Evolutionary conservation across 2,113 vertebrate species (phyloP).

Genomic region (Bubo blakistoni): DNA sequence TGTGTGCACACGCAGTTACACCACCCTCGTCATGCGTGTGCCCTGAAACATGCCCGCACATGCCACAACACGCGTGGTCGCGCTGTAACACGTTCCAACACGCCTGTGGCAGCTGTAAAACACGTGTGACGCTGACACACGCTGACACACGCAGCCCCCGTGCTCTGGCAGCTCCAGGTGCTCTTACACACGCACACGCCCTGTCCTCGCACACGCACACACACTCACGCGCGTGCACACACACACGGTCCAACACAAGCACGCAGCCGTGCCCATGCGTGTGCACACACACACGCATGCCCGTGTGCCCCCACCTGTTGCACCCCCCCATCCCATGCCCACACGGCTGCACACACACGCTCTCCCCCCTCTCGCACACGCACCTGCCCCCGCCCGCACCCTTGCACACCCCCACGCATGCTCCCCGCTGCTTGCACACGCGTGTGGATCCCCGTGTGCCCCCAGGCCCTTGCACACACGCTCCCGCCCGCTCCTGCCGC

Average conservation of each 20-base stretch:
- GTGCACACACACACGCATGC: background rate
- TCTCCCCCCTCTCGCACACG: no score
- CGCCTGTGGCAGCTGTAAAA: background rate
- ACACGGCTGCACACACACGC: no score
- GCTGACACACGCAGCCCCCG: fast-evolving
- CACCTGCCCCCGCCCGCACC: no score
- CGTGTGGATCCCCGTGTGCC: background rate
- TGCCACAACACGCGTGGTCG: fast-evolving
- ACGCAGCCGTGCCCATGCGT: background rate
- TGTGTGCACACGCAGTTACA: fast-evolving
- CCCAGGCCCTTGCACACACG: background rate
- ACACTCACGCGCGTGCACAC: no score
- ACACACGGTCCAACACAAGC: background rate
- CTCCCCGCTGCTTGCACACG: background rate
- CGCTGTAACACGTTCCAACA: background rate
- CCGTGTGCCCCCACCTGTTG: background rate
- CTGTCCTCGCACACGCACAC: no score
- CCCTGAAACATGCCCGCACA: background rate
- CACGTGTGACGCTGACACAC: background rate
- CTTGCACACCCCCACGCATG: no score
- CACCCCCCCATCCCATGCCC: background rate
- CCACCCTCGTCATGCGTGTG: fast-evolving
- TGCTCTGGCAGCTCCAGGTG: background rate
- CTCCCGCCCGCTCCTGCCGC: background rate
- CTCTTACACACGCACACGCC: background rate